Base-by-base conservation (phyloP, 2,888 invertebrate species). In the Spilosoma lubricipeda region DNA sequence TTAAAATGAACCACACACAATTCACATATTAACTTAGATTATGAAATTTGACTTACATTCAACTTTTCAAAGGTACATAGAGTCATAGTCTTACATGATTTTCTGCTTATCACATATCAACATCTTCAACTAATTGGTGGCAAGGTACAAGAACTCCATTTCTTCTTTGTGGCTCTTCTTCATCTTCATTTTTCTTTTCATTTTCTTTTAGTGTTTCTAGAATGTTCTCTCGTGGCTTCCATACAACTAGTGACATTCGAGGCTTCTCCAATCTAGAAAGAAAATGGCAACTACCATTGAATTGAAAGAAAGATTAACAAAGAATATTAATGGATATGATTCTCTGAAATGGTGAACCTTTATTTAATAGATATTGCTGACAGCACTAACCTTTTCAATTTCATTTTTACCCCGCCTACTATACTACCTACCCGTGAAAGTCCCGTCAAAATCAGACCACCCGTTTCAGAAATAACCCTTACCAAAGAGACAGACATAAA, bases 201-300 rank as follows among this genome's bases (percentile, higher is more conserved):
- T 89, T 88, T 77, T 92, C 91, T 85, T 88, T 88, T 75, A 92
- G 80, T 52, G 90, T 89, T 23, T 88, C 89, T 70, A 95, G 78
- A 18, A 96, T 93, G 80, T 96, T 95, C 42, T 96, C 96, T 73
- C 97, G 97, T 0, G 98, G 98, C 88, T 97, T 97, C 98, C 98
- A 98, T 18, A 98, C 96, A 3, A 98, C 98, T 80, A 98, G 89
- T 7, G 98, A 98, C 93, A 97, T 98, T 85, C 97, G 97, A 0
- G 98, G 98, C 88, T 97, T 96, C 84, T 97, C 97, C 83, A 96
- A 92, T 87, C 96, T 97, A 83, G 78, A 93, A 88, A 75, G 11
- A 48, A 56, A 39, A 67, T 18, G 7, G 23, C n/a, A 23, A 48
- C 15, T 1, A 52, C 13, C 0, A 39, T n/a, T 42, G 4, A 66